A percentile compares a stretch with the other conserved stretches of the same genome.
phyloP scores from a whole-genome alignment of 2,888 invertebrate genomes.

The Autographa pulchrina region DNA sequence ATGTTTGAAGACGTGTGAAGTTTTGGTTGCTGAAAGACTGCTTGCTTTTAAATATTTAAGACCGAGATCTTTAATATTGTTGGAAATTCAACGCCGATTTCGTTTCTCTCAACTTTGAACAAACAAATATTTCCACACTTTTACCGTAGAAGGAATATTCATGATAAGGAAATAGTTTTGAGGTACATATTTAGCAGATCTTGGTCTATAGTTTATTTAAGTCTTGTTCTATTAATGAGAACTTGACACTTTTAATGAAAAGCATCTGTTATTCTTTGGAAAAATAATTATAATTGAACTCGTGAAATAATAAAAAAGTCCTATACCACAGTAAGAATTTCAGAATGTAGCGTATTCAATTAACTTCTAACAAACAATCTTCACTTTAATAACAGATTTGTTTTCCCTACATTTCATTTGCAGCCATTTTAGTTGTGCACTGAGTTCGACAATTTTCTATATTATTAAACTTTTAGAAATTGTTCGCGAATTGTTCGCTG shows the following conservation, averaged over 20 bases:
- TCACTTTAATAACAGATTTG: constrained; percentile 1
- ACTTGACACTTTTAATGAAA: neutral
- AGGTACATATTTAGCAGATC: no score
- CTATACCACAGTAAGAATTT: neutral
- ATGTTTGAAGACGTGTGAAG: constrained; percentile 26
- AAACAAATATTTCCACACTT: neutral
- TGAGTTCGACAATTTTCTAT: constrained; percentile 35
- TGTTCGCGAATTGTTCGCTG: constrained; percentile 7
- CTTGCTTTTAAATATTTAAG: constrained; percentile 12
- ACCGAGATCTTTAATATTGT: constrained; percentile 14
- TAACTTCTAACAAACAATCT: neutral
- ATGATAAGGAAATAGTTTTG: no score
- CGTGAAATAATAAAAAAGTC: neutral
- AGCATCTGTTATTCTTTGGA: neutral
- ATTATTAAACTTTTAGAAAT: constrained; percentile 28
- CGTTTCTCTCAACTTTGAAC: neutral
- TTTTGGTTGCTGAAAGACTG: constrained; percentile 8
- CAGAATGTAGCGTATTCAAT: neutral
- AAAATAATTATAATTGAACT: neutral
- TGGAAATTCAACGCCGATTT: neutral
- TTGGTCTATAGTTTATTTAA: no score
- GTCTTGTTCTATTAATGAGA: no score
- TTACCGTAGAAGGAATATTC: neutral
- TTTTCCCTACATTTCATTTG: constrained; percentile 9
- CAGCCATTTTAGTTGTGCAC: constrained; percentile 16